Conservation (phyloP, 2,113 vertebrate species). For the Egretta garzetta region DNA sequence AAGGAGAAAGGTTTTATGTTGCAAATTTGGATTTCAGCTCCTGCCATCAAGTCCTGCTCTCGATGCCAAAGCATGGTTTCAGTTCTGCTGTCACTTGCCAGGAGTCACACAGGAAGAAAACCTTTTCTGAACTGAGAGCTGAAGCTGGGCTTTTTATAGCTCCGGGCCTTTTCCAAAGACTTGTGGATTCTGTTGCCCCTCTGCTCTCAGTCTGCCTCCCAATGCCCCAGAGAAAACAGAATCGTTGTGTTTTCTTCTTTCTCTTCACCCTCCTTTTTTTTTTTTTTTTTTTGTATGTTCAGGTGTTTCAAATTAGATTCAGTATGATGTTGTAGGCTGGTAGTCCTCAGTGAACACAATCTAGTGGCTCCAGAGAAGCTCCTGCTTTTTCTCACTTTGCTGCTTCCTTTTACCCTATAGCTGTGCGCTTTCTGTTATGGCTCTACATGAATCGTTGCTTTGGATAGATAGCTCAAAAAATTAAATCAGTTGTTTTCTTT, state of each 20-base stretch:
- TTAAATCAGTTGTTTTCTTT: not conserved
- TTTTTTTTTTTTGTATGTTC: not conserved
- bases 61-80: fast-evolving
- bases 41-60: not conserved
- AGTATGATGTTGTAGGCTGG: not conserved
- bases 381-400: not conserved
- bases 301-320: not conserved
- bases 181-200: not conserved
- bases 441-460: not conserved
- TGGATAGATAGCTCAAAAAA: not conserved
- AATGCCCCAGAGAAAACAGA: not conserved
- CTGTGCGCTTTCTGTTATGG: fast-evolving
- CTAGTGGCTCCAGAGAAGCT: not conserved
- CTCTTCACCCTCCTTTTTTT: not conserved
- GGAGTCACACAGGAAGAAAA: not conserved
- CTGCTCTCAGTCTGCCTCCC: not conserved
- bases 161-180: not conserved
- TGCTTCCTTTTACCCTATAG: not conserved
- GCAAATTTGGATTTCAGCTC: not conserved
- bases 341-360: not conserved
- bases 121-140: not conserved
- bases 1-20: not conserved
- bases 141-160: not conserved
- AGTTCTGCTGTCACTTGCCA: not conserved
- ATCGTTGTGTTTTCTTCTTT: not conserved